Evolutionary conservation across 2,888 invertebrate species (phyloP), one percentile per base, ranked within the genome.

Genomic region (Microdon myrmicae): DNA sequence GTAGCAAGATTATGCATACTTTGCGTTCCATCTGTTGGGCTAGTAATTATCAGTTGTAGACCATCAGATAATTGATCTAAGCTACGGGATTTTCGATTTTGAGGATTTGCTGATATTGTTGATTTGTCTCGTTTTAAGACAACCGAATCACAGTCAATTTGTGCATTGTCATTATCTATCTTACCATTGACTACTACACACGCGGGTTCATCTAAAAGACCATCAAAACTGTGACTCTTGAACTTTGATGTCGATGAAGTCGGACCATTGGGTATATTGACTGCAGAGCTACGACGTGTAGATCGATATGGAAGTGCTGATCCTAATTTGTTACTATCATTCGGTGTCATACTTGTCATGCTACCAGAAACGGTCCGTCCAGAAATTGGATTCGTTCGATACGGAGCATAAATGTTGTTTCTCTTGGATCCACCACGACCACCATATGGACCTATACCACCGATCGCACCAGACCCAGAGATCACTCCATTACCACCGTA

Each of bases 211-310:
- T 86, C 85, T 61, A 86, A 77, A 34, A 86, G 79, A 10, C 84
- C 86, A 73, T 87, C 86, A 68, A 87, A 85, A 75, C 87, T 87
- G 45, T 85, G 85, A 58, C 82, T 80, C 76, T 84, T 74, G 81
- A 81, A 72, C 80, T 79, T 71, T 77, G 81, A 68, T 69, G 71
- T 59, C 22, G 75, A 67, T 38, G 75, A 72, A 64, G 76, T 75
- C 45, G 82, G 79, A 68, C 77, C 71, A 71, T 81, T 79, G 64
- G 60, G 39, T 49, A 76, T 64, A 13, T 77, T 75, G 13, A 71
- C 76, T 3, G 78, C 79, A 7, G 79, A 81, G 45, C 76, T 78
- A 38, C 72, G 76, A 51, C 66, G 73, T 53, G 73, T 75, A 5
- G 75, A 71, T 45, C 70, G 69, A 37, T 72, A 74, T 2, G 74